Conservation (phyloP, 2,888 invertebrate species). For the Sisyra terminalis region DNA sequence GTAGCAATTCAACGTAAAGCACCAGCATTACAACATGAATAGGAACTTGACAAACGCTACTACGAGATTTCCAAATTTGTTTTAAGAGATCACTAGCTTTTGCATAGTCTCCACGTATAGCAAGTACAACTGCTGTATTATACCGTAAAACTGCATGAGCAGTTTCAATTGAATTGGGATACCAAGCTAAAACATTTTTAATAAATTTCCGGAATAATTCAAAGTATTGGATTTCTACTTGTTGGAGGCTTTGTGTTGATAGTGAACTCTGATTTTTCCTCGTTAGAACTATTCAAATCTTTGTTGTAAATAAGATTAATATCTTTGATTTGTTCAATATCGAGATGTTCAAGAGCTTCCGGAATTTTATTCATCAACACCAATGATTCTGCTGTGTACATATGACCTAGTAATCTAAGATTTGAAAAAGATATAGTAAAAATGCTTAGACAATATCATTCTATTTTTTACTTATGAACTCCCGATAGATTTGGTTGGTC, state of each 20-base stretch:
- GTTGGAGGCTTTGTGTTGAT: constrained; percentile 23
- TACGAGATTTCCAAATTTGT: constrained; percentile 36
- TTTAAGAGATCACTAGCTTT: constrained; percentile 30
- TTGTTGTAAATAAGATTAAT: constrained; percentile 28
- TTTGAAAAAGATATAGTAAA: constrained; percentile 10
- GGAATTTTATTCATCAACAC: constrained; percentile 64
- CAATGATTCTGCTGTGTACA: constrained; percentile 80
- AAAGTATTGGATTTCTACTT: constrained; percentile 16
- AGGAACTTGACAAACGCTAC: constrained; percentile 33
- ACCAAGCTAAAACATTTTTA: constrained; percentile 32
- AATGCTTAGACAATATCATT: neutral
- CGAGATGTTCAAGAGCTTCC: constrained; percentile 72
- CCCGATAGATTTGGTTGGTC: constrained; percentile 53
- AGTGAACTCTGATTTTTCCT: constrained; percentile 18
- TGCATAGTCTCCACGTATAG: constrained; percentile 55
- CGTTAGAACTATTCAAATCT: constrained; percentile 20
- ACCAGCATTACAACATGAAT: constrained; percentile 46
- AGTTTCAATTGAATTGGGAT: constrained; percentile 41
- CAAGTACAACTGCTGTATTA: constrained; percentile 60
- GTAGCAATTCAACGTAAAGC: constrained; percentile 44
- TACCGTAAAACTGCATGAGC: constrained; percentile 59
- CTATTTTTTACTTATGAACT: constrained; percentile 39
- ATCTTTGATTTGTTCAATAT: constrained; percentile 52
- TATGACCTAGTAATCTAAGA: constrained; percentile 59
- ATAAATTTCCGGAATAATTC: constrained; percentile 1